Percentiles rank a stretch among this genome's conserved stretches.
Conservation (phyloP, 2,888 invertebrate species). For the Protonemura montana region DNA sequence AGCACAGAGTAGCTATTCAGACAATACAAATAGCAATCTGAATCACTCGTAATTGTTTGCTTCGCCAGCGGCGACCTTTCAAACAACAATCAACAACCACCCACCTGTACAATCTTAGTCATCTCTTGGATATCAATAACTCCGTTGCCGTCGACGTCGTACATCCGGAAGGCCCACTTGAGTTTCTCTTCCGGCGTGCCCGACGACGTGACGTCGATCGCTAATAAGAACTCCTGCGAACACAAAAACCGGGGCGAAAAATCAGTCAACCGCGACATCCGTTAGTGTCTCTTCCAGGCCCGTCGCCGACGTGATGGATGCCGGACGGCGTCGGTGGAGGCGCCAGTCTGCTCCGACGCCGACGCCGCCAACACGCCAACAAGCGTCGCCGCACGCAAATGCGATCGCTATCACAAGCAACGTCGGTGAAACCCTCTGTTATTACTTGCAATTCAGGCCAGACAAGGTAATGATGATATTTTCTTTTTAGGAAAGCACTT, state of each 20-base stretch:
- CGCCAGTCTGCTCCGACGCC: background rate
- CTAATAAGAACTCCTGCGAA: slow-evolving; percentile 92
- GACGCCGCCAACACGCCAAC: too few relatives aligned
- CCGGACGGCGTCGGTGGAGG: background rate
- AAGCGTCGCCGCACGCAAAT: too few relatives aligned
- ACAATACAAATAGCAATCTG: background rate
- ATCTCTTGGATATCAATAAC: slow-evolving; percentile 98
- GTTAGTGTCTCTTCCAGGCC: background rate
- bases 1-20: background rate
- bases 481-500: background rate
- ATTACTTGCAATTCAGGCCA: background rate
- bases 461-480: background rate
- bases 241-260: slow-evolving; percentile 53
- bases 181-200: slow-evolving; percentile 97
- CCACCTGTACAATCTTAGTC: slow-evolving; percentile 98
- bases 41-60: background rate
- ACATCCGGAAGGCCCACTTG: slow-evolving; percentile 99
- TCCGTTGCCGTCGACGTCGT: slow-evolving; percentile 97
- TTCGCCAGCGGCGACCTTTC: background rate
- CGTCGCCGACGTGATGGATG: too few relatives aligned
- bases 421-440: background rate
- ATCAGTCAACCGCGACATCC: slow-evolving; percentile 42
- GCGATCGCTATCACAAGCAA: background rate
- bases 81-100: background rate
- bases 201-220: slow-evolving; percentile 97